These are phyloP conservation scores for Bos indicus DNA, from an alignment of 2,113 vertebrate species.

Conservation along the genomic window DNA sequence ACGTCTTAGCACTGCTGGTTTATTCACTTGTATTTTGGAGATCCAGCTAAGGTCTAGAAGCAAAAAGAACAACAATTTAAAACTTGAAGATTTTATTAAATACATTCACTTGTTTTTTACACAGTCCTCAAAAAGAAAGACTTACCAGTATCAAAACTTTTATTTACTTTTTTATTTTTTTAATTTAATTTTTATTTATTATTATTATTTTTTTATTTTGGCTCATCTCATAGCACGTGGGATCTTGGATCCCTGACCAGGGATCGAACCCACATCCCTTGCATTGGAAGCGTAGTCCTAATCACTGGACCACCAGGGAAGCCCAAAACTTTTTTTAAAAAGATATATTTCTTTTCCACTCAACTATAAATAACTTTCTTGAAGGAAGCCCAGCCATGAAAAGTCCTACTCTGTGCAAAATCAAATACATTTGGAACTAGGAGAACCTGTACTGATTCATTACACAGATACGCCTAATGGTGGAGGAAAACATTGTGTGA, in stretches of 20 bases:
- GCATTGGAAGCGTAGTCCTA: not conserved
- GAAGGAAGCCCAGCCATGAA: not conserved
- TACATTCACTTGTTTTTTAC: not conserved
- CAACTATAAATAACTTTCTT: not conserved
- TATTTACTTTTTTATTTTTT: not conserved
- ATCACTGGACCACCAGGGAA: not conserved
- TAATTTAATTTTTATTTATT: not conserved
- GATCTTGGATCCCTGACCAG: not conserved
- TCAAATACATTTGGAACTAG: not conserved
- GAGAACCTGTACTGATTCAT: not conserved
- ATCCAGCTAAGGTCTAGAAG: conserved; percentile 89
- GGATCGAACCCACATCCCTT: not conserved
- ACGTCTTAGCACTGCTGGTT: conserved; percentile 89
- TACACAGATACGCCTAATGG: not conserved
- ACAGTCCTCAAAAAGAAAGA: not conserved
- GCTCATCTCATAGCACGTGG: not conserved
- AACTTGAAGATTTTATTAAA: not conserved
- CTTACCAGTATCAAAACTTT: not conserved
- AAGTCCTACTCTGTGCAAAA: not conserved
- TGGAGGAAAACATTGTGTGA: not conserved
- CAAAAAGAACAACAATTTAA: not conserved
- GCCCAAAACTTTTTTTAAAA: not conserved
- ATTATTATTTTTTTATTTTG: not conserved
- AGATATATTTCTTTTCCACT: not conserved
- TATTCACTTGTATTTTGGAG: conserved; percentile 89